A percentile compares a stretch with the other conserved stretches of the same genome.
These are phyloP conservation scores for Andrena bucephala DNA, from an alignment of 2,888 invertebrate genomes.

Conservation along the genomic window DNA sequence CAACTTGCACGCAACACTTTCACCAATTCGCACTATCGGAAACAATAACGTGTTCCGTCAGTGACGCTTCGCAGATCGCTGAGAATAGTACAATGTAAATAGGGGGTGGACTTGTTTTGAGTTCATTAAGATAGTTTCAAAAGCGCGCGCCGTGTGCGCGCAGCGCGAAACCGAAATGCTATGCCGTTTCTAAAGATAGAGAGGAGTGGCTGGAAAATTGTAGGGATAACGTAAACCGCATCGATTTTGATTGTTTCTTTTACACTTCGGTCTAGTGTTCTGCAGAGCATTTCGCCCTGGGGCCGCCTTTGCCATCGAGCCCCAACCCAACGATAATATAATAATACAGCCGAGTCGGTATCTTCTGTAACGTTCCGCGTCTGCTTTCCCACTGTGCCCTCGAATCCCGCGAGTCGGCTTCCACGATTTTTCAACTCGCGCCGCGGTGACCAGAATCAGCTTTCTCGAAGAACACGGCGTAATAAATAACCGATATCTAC, in stretches of 20 bases:
- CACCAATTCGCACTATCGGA: not conserved
- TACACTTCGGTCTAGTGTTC: slow-evolving; percentile 20
- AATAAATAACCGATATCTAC: slow-evolving; percentile 28
- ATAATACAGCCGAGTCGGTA: too few relatives aligned
- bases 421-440: not conserved
- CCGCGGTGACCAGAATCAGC: not conserved
- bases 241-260: slow-evolving; percentile 57
- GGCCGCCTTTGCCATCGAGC: not conserved
- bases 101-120: slow-evolving; percentile 24
- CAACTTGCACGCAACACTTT: not conserved
- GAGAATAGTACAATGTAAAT: too few relatives aligned
- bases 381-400: too few relatives aligned
- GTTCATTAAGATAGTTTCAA: slow-evolving; percentile 44
- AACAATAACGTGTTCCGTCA: not conserved
- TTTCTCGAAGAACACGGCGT: not conserved
- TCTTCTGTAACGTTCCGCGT: too few relatives aligned
- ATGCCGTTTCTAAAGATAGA: slow-evolving; percentile 47
- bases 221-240: slow-evolving; percentile 43
- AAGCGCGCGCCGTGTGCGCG: slow-evolving; percentile 12
- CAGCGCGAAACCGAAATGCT: slow-evolving; percentile 41
- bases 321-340: not conserved
- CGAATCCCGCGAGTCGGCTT: too few relatives aligned
- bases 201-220: slow-evolving; percentile 49
- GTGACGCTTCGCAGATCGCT: not conserved
- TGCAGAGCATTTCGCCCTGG: slow-evolving; percentile 19